Percentiles rank a stretch among this genome's conserved stretches.
Evolutionary conservation across 1,140 invertebrate genomes (phyloP).

Genomic region (Drosophila guanche): DNA sequence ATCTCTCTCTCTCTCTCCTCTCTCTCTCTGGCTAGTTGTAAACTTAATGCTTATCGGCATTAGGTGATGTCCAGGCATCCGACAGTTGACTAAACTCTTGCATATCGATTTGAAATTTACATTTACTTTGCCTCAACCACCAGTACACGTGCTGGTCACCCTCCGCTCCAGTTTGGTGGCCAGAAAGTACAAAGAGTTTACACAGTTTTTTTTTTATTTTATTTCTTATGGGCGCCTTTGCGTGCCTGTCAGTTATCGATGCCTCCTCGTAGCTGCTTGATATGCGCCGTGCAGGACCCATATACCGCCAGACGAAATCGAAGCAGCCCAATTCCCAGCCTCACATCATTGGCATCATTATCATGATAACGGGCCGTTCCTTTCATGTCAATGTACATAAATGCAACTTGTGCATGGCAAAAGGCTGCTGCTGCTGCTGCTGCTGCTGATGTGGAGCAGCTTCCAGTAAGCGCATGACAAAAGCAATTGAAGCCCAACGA

Average conservation of each 20-base stretch:
- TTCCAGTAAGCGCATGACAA: slow-evolving; percentile 54
- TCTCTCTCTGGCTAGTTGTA: slow-evolving; percentile 24
- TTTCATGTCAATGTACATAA: slow-evolving; percentile 78
- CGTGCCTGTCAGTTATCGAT: slow-evolving; percentile 74
- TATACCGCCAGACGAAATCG: slow-evolving; percentile 35
- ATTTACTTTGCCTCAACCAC: slow-evolving; percentile 54
- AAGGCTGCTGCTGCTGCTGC: slow-evolving; percentile 4
- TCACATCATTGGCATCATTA: slow-evolving; percentile 18
- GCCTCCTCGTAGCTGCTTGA: slow-evolving; percentile 51
- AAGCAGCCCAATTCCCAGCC: slow-evolving; percentile 11
- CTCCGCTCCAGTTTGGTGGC: neutral
- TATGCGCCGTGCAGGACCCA: slow-evolving; percentile 53
- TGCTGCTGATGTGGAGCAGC: slow-evolving; percentile 54
- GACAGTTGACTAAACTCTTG: slow-evolving; percentile 47
- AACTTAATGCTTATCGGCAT: slow-evolving; percentile 52
- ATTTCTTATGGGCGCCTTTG: slow-evolving; percentile 61
- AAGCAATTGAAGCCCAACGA: neutral
- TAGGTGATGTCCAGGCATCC: slow-evolving; percentile 64
- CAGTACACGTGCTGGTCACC: slow-evolving; percentile 52
- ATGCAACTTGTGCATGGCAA: slow-evolving; percentile 38
- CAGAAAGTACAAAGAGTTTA: slow-evolving; percentile 23
- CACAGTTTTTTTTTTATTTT: slow-evolving; percentile 25
- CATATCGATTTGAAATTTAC: slow-evolving; percentile 75
- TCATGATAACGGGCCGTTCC: slow-evolving; percentile 54
- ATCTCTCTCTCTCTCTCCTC: slow-evolving; percentile 40